Conservation (phyloP, 2,888 invertebrate species). For the Hydrotaea cyrtoneurina region DNA sequence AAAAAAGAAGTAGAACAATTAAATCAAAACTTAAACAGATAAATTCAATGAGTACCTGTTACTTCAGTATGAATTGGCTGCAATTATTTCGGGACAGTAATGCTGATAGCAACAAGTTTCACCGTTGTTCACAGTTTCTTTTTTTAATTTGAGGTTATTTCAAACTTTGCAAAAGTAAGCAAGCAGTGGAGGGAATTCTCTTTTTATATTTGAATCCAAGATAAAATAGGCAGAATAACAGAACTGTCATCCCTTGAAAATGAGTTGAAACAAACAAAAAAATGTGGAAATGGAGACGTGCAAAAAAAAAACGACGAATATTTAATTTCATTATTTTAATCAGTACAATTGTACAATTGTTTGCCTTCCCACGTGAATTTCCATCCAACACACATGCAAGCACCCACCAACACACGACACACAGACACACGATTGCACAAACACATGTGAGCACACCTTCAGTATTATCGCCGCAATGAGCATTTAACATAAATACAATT, state of each 20-base stretch:
- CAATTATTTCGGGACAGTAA: no score
- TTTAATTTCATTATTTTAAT: conserved; percentile 53
- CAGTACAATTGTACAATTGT: conserved; percentile 43
- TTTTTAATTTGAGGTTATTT: no score
- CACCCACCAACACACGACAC: neutral
- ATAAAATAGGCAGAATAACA: no score
- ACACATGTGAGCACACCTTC: conserved; percentile 5
- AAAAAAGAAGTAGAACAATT: no score
- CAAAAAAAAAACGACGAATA: conserved; percentile 23
- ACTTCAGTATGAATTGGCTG: no score
- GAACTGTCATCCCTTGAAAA: conserved; percentile 5
- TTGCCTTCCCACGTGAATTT: conserved; percentile 52
- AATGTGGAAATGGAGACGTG: conserved; percentile 4
- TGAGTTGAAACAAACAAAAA: conserved; percentile 9
- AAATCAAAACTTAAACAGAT: no score
- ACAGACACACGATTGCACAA: neutral
- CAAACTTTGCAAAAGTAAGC: no score
- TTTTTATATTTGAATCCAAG: no score
- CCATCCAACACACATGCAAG: neutral
- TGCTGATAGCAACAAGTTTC: no score
- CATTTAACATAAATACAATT: conserved; percentile 57
- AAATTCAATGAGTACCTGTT: no score
- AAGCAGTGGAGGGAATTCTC: no score
- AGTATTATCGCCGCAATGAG: conserved; percentile 34
- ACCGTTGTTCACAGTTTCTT: no score